A percentile compares a stretch with the other conserved stretches of the same genome.
Conservation (phyloP, 2,797 vertebrate genomes). For the Phrynocephalus forsythii region DNA sequence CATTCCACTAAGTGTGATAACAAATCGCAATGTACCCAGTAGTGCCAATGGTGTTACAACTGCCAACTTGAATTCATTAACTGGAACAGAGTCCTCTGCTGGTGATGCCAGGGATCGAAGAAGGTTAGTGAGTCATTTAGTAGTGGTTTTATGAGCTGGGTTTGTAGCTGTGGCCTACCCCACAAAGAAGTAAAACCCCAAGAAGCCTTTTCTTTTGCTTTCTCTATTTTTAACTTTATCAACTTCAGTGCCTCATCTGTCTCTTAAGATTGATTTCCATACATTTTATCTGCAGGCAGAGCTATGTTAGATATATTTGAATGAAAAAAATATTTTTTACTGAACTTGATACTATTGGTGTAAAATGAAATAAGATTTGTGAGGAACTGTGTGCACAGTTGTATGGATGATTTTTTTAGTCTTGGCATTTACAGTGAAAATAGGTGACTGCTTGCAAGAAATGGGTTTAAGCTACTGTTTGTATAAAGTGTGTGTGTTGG, state of each 20-base stretch:
- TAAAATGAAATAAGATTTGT: background rate
- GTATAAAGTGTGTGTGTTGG: background rate
- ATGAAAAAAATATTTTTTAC: background rate
- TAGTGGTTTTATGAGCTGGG: background rate
- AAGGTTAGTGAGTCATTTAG: constrained; percentile 72
- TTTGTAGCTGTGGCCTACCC: background rate
- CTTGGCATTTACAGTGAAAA: background rate
- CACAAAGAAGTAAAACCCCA: background rate
- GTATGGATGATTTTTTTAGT: background rate
- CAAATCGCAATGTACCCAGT: constrained; percentile 71
- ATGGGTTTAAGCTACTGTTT: background rate
- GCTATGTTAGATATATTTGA: background rate
- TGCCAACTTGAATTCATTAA: constrained; percentile 58
- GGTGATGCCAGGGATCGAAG: constrained; percentile 77
- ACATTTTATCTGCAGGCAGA: background rate
- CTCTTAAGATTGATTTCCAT: background rate
- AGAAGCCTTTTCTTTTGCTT: background rate
- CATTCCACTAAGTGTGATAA: constrained; percentile 79
- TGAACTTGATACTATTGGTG: background rate
- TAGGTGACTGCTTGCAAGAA: background rate
- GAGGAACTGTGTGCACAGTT: background rate
- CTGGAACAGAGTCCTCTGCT: constrained; percentile 73
- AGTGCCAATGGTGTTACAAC: constrained; percentile 70
- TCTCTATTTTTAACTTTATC: background rate
- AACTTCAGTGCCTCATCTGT: background rate